Evolutionary conservation across 2,113 vertebrate species (phyloP).

Genomic region (Albula glossodonta): DNA sequence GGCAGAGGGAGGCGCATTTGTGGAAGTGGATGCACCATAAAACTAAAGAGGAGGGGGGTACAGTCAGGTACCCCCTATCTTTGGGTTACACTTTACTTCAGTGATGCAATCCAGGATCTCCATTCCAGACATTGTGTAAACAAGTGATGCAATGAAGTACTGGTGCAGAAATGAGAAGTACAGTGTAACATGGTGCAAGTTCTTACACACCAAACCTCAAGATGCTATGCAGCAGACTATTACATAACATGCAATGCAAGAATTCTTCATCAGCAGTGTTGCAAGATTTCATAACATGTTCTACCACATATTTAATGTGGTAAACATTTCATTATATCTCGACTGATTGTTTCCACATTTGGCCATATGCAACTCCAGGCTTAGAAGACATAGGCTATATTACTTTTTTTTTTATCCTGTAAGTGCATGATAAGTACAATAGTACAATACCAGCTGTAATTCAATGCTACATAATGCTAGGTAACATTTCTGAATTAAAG

Average conservation of each 20-base stretch:
- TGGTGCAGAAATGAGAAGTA: not conserved
- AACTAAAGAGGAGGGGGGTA: not conserved
- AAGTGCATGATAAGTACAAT: too few relatives aligned
- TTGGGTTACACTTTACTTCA: not conserved
- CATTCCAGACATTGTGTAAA: not conserved
- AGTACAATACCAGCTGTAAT: too few relatives aligned
- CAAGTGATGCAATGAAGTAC: slow-evolving; percentile 22
- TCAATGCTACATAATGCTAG: too few relatives aligned
- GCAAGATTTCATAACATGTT: too few relatives aligned
- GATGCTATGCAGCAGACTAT: not conserved
- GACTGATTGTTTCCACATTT: too few relatives aligned
- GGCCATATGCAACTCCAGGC: too few relatives aligned
- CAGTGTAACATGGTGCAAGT: slow-evolving; percentile 21
- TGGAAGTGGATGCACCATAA: not conserved
- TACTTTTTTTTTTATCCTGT: too few relatives aligned
- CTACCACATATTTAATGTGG: too few relatives aligned
- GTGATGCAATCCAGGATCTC: slow-evolving; percentile 10
- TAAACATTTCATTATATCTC: too few relatives aligned
- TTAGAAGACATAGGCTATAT: too few relatives aligned
- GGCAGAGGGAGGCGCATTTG: not conserved
- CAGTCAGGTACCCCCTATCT: slow-evolving; percentile 12
- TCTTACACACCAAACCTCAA: not conserved
- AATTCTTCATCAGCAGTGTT: not conserved
- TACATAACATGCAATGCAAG: not conserved
- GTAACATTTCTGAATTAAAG: too few relatives aligned